Base-by-base conservation (phyloP, 2,797 vertebrate species). In the Novumbra hubbsi region DNA sequence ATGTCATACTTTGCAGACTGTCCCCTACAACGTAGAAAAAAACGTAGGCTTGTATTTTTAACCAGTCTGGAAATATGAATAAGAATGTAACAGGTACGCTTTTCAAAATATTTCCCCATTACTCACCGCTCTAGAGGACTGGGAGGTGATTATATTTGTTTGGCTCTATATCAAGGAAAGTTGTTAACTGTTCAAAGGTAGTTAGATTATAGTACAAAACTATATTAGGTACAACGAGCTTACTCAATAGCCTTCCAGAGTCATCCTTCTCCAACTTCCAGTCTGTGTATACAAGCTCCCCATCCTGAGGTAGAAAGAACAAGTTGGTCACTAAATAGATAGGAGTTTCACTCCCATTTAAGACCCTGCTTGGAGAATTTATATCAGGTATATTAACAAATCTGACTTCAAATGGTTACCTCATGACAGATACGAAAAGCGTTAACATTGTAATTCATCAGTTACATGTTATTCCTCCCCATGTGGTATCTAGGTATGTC, bases 191-290 rank as follows among this genome's bases (percentile, higher is more conserved):
- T 32, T 17, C 16, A 15, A 62, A 12, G 14, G 14, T 62, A 62
- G 57, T 28, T 62, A 4, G 24, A 24, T 24, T 62, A 15, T 5
- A 52, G 49, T 4, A 4, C 1, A 15, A 7, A 11, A 52, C 7
- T 52, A 19, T 52, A 52, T 62, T 21, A 24, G 14, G 1, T 62
- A 62, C 27, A 12, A 15, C 55, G n/a, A 67, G 30, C 96, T 92
- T 91, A 98, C 96, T 87, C 72, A 88, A 80, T 21, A 92, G 67
- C 78, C 86, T 92, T 81, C 92, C 94, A 0, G 90, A 90, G 21
- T 94, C 90, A 12, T 95, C 93, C 66, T 83, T 95, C 85, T 92
- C 94, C 87, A 94, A 78, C 90, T 92, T 96, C 97, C 96, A 99
- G 84, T 96, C 91, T 24, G 91, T 93, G 86, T 94, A 97, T 84